These are phyloP conservation scores for Dreissena polymorpha DNA, from an alignment of 1,140 invertebrate genomes.

Conservation along the genomic window DNA sequence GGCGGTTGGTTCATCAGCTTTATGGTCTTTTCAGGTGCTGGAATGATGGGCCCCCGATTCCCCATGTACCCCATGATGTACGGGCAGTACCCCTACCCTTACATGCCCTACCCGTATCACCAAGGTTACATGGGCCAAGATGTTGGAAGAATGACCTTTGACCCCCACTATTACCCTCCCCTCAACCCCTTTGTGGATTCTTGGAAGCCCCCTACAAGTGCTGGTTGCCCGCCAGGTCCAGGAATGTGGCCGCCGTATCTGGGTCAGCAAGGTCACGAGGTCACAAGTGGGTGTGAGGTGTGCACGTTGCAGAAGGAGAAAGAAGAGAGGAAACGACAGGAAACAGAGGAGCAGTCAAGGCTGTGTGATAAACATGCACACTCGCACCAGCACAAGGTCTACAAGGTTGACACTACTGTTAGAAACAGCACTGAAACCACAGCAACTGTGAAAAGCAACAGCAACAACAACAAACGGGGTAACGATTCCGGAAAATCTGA, in stretches of 20 bases:
- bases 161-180: slow-evolving; percentile 38
- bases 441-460: no score
- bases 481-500: no score
- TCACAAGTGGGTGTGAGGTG: slow-evolving; percentile 6
- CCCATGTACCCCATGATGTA: slow-evolving; percentile 49
- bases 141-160: background rate
- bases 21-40: slow-evolving; percentile 6
- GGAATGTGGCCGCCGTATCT: background rate
- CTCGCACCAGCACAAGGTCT: no score
- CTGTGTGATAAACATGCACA: slow-evolving; percentile 33
- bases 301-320: slow-evolving; percentile 16
- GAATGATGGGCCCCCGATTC: slow-evolving; percentile 47
- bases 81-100: slow-evolving; percentile 40
- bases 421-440: no score
- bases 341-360: background rate
- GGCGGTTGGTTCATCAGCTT: no score
- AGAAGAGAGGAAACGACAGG: slow-evolving; percentile 9
- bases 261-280: background rate
- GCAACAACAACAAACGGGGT: no score
- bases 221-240: background rate
- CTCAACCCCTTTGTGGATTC: slow-evolving; percentile 47
- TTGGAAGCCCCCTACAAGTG: slow-evolving; percentile 32
- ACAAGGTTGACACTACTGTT: no score
- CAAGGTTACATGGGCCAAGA: slow-evolving; percentile 30
- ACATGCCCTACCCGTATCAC: slow-evolving; percentile 41